Conservation (phyloP, 2,113 vertebrate genomes). For the Verasper variegatus region DNA sequence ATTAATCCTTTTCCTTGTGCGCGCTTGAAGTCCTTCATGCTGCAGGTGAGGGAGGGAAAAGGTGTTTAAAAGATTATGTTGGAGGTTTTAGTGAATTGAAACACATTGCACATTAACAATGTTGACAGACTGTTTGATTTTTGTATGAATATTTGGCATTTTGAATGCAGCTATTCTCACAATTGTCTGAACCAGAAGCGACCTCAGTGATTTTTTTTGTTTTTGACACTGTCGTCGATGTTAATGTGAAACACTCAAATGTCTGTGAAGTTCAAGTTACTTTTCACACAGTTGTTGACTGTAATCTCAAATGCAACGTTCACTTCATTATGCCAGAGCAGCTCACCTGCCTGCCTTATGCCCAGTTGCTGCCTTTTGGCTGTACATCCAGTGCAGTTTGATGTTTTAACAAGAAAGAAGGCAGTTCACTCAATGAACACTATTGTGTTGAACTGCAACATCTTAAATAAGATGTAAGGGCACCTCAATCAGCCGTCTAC, state of each 20-base stretch:
- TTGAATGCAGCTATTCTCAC: constrained; percentile 20
- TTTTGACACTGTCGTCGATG: background rate
- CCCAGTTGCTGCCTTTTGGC: constrained; percentile 7
- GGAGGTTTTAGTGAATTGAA: constrained; percentile 56
- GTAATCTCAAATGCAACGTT: background rate
- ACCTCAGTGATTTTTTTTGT: background rate
- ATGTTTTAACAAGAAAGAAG: constrained; percentile 52
- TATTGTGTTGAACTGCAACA: constrained; percentile 44
- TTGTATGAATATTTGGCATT: background rate
- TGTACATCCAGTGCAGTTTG: constrained; percentile 19
- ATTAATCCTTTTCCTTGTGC: constrained; percentile 32
- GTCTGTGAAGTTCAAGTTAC: background rate
- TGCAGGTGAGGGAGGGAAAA: constrained; percentile 4
- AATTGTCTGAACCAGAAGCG: constrained; percentile 2
- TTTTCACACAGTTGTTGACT: background rate
- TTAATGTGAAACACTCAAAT: background rate
- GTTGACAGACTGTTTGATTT: constrained; percentile 18
- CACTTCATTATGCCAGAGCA: background rate
- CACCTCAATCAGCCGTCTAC: constrained; percentile 64
- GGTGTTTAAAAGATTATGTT: constrained; percentile 3
- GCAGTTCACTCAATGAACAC: constrained; percentile 42
- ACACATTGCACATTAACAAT: constrained; percentile 36
- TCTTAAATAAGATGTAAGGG: constrained; percentile 76
- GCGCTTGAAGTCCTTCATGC: constrained; percentile 30
- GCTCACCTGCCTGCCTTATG: background rate